Base-by-base conservation (phyloP, 2,888 invertebrate genomes). In the Caenorhabditis japonica region DNA sequence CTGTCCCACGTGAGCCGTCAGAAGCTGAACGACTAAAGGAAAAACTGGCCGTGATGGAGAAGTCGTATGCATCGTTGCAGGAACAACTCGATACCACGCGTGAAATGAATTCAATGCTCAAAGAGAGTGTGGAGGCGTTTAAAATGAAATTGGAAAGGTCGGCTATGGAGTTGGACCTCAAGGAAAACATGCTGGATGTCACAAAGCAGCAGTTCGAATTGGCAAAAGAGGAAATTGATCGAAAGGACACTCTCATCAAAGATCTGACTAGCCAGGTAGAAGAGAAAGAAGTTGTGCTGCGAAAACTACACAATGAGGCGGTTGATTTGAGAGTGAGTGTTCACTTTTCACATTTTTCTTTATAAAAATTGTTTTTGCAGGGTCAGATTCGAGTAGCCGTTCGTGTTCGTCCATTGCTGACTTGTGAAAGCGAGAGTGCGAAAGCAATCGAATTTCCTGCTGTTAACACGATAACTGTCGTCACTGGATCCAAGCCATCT, bases 341-440 rank as follows among this genome's bases (percentile, higher is more conserved):
- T 68, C 8, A 27, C 25, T 4, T 15, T 13, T 19, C 33, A 12
- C 19, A 13, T 10, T 12, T 7, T 5, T 4, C 13, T 12, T 19
- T 21, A 39, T 19, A 1, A 3, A 19, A 0, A 21, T n/a, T 38
- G 15, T 21, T 7, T n/a, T 23, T 49, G 19, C 49, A 80, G 74
- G 82, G 82, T 15, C 72, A 78, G 33, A 80, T 82, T 12, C 69
- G 82, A 2, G 79, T 82, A 5, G 74, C 70, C 1, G 60, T 82
- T 4, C 62, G 82, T n/a, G 71, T 76, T 36, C 77, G 82, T 4
- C 79, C 80, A 4, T 27, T 56, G 33, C 39, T 80, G 10, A 44
- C 30, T 4, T 21, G 58, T 13, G 76, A 80, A 13, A 41, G 58
- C 8, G 58, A 46, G 0, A 33, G 25, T 0, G 23, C 64, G 0